A percentile compares a stretch with the other conserved stretches of the same genome.
Evolutionary conservation across 1,140 invertebrate genomes (phyloP).

Genomic region (Patella vulgata): DNA sequence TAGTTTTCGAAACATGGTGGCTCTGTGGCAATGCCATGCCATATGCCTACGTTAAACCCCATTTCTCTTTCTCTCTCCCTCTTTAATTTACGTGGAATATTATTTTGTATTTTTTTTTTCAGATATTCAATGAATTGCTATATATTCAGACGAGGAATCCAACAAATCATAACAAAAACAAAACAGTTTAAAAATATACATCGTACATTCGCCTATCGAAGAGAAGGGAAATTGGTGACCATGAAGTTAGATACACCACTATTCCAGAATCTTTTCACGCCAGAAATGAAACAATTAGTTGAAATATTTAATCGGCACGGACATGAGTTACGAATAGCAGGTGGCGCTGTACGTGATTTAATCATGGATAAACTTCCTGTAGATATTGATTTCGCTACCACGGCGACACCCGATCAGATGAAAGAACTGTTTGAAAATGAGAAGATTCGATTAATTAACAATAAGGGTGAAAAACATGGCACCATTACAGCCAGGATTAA

Average conservation of each 20-base stretch:
- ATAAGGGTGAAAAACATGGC: slow-evolving; percentile 95
- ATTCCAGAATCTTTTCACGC: slow-evolving; percentile 84
- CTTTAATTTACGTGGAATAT: too few relatives aligned
- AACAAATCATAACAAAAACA: too few relatives aligned
- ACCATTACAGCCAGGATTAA: slow-evolving; percentile 97
- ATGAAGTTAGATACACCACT: slow-evolving; percentile 68
- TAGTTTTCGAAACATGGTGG: too few relatives aligned
- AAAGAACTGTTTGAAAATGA: slow-evolving; percentile 91
- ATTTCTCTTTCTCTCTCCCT: too few relatives aligned
- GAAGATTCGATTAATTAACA: slow-evolving; percentile 90
- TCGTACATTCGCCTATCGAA: too few relatives aligned
- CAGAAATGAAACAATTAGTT: slow-evolving; percentile 77
- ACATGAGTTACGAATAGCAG: slow-evolving; percentile 91
- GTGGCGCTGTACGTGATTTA: slow-evolving; percentile 95
- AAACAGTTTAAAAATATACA: too few relatives aligned
- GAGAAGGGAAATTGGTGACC: slow-evolving; percentile 48
- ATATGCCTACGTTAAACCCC: too few relatives aligned
- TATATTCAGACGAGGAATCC: too few relatives aligned
- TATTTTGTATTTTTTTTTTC: too few relatives aligned
- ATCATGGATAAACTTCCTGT: slow-evolving; percentile 84
- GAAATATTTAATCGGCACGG: slow-evolving; percentile 83
- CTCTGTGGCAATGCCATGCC: too few relatives aligned
- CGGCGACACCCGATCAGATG: slow-evolving; percentile 96
- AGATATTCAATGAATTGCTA: too few relatives aligned
- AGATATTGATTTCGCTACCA: slow-evolving; percentile 98